Percentiles rank a stretch among this genome's conserved stretches.
These are phyloP conservation scores for Drosophila anomalipes DNA, from an alignment of 2,888 invertebrate species.

Conservation along the genomic window DNA sequence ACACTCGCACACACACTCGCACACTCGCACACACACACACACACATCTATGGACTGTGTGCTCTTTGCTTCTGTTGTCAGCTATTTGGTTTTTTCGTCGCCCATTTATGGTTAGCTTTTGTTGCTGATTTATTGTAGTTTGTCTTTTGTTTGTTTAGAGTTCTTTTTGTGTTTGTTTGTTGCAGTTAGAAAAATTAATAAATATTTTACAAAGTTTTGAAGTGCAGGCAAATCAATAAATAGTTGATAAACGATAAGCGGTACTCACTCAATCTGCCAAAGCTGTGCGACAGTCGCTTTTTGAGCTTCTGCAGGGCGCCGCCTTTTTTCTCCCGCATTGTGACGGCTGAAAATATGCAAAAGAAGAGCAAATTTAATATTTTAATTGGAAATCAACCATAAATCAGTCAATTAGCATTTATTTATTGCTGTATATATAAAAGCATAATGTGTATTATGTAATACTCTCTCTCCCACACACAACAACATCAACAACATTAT, in stretches of 20 bases:
- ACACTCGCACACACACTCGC: not conserved
- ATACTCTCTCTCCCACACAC: conserved; percentile 2
- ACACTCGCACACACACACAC: not conserved
- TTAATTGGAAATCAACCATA: conserved; percentile 8
- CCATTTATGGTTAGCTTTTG: conserved; percentile 57
- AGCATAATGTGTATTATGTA: conserved; percentile 16
- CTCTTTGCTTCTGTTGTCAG: conserved; percentile 38
- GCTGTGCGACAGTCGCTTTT: conserved; percentile 97
- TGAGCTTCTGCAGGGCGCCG: conserved; percentile 96
- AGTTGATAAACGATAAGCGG: conserved; percentile 14
- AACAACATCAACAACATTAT: conserved; percentile 25
- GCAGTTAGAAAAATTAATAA: conserved; percentile 4
- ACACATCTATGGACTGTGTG: not conserved
- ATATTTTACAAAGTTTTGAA: conserved; percentile 27
- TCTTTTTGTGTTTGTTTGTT: not conserved
- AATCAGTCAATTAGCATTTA: conserved; percentile 40
- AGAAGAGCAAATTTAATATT: conserved; percentile 13
- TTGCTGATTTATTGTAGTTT: conserved; percentile 55
- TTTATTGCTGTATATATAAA: not conserved
- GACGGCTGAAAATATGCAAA: conserved; percentile 88
- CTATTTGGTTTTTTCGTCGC: conserved; percentile 17
- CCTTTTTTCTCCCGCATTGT: conserved; percentile 97
- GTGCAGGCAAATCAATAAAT: conserved; percentile 13
- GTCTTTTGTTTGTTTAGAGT: conserved; percentile 40
- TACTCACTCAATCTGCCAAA: conserved; percentile 98